A percentile compares a stretch with the other conserved stretches of the same genome.
Conservation (phyloP, 2,888 invertebrate species). For the Caenorhabditis wallacei region DNA sequence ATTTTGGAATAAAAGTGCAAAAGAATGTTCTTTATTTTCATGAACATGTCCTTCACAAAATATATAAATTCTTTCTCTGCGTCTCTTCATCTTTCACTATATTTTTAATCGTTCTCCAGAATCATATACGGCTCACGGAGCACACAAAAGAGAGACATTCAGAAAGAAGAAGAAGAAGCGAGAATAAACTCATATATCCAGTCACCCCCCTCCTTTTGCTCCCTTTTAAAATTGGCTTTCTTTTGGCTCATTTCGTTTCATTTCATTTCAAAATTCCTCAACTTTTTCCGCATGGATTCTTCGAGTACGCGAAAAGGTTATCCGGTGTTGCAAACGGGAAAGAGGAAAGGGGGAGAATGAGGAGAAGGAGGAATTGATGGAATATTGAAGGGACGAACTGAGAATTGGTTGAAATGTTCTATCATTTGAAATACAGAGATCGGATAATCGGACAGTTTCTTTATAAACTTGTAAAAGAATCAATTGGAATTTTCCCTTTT, state of each 20-base stretch:
- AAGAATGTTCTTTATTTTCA: not conserved
- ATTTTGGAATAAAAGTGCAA: not conserved
- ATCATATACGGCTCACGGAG: slow-evolving; percentile 58
- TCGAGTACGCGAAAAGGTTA: slow-evolving; percentile 26
- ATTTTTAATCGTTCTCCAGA: slow-evolving; percentile 20
- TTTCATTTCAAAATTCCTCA: slow-evolving; percentile 54
- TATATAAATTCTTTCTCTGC: not conserved
- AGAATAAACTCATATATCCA: slow-evolving; percentile 47
- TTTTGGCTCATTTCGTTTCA: slow-evolving; percentile 48
- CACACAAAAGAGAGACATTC: slow-evolving; percentile 29
- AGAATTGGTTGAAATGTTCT: too few relatives aligned
- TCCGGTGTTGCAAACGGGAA: not conserved
- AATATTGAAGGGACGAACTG: not conserved
- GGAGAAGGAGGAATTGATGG: not conserved
- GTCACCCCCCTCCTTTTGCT: slow-evolving; percentile 5
- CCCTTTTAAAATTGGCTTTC: slow-evolving; percentile 46
- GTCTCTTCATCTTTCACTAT: slow-evolving; percentile 27
- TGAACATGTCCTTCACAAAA: slow-evolving; percentile 11
- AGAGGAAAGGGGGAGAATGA: not conserved
- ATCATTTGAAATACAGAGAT: too few relatives aligned
- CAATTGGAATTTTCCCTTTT: too few relatives aligned
- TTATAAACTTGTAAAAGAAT: too few relatives aligned
- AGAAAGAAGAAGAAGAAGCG: not conserved
- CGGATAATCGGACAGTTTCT: too few relatives aligned
- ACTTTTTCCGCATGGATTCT: slow-evolving; percentile 53